Conservation (phyloP, 2,888 invertebrate species). For the Drosophila nigritarsus region DNA sequence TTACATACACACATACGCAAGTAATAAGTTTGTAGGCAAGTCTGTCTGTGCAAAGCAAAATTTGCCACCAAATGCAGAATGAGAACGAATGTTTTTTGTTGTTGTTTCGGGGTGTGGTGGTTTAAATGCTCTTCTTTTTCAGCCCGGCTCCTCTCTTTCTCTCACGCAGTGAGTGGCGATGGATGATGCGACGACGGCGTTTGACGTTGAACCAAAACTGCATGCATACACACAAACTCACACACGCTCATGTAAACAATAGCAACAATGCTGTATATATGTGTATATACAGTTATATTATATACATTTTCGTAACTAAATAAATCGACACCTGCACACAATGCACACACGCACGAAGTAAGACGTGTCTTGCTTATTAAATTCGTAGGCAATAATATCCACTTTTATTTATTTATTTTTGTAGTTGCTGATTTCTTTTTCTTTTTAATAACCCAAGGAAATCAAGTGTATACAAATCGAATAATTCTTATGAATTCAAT, state of each 20-base stretch:
- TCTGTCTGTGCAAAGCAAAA: not conserved
- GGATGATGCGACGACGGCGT: constrained; percentile 9
- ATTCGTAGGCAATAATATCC: constrained; percentile 5
- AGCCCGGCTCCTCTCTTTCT: not conserved
- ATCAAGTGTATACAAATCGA: not conserved
- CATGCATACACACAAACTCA: not conserved
- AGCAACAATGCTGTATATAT: constrained; percentile 4
- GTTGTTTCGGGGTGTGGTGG: constrained; percentile 17
- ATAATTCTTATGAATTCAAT: not conserved
- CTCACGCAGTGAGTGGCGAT: not conserved
- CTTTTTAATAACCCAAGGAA: not conserved
- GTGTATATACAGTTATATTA: constrained; percentile 8
- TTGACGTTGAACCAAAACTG: constrained; percentile 32
- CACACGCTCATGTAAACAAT: constrained; percentile 2
- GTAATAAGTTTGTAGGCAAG: not conserved
- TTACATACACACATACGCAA: not conserved
- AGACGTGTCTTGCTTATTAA: constrained; percentile 41
- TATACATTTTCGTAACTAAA: constrained; percentile 6
- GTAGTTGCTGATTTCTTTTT: not conserved
- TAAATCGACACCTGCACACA: constrained; percentile 51
- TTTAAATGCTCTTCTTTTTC: constrained; percentile 8
- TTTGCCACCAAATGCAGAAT: not conserved
- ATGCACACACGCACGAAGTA: constrained; percentile 22
- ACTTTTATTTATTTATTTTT: constrained; percentile 4
- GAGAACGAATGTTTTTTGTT: constrained; percentile 3